phyloP scores from a whole-genome alignment of 2,888 invertebrate genomes.

The Hemithea aestivaria region DNA sequence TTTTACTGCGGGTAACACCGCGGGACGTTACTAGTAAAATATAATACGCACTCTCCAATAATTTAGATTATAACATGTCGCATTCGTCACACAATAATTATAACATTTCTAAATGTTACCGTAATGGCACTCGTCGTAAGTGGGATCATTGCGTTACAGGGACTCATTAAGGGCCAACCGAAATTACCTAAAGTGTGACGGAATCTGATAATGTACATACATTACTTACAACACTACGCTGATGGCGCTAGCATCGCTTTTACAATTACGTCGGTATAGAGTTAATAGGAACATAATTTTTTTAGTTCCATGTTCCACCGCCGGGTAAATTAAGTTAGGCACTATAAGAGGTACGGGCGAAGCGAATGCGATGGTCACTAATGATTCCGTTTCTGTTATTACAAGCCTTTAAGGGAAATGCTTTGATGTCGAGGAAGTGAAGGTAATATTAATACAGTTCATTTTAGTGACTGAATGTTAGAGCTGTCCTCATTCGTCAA shows the following conservation, averaged over 20 bases:
- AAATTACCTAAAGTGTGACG: constrained; percentile 70
- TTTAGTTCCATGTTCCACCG: no score
- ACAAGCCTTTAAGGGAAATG: constrained; percentile 13
- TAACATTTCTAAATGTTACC: constrained; percentile 57
- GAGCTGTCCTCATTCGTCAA: no score
- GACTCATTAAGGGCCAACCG: constrained; percentile 59
- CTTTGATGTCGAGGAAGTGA: constrained; percentile 1
- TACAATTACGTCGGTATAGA: no score
- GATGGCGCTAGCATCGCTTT: no score
- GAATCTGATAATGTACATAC: constrained; percentile 66
- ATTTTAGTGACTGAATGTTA: no score
- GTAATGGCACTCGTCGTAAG: constrained; percentile 59
- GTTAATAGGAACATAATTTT: no score
- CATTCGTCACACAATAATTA: constrained; percentile 43
- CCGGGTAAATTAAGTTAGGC: no score
- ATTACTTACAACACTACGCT: no score
- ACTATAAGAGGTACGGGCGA: constrained; percentile 50
- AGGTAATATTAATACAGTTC: constrained; percentile 8
- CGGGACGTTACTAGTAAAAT: no score
- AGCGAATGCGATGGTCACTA: constrained; percentile 39
- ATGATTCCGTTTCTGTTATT: constrained; percentile 25
- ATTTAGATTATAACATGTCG: no score
- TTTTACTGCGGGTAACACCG: no score
- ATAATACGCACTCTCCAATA: no score
- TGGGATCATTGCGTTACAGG: constrained; percentile 58